A percentile compares a stretch with the other conserved stretches of the same genome.
Evolutionary conservation across 2,113 vertebrate genomes (phyloP).

Genomic region (Trinectes maculatus): DNA sequence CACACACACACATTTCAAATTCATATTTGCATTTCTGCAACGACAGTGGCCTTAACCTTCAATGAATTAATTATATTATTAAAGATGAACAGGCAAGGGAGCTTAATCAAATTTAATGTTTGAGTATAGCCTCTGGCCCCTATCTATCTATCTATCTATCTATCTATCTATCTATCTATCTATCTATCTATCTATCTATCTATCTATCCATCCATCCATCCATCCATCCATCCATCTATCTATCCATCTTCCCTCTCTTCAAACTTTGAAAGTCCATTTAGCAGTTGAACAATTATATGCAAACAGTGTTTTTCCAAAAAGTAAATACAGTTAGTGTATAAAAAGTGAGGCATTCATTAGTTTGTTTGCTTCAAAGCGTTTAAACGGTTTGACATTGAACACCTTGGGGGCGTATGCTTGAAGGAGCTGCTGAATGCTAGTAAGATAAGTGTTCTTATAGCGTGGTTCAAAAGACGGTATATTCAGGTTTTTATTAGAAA

Average conservation of each 20-base stretch:
- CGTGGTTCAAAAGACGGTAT: no score
- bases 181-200: conserved; percentile 15
- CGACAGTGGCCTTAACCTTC: conserved; percentile 59
- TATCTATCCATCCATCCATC: conserved; percentile 16
- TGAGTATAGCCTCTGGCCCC: conserved; percentile 21
- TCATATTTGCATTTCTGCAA: conserved; percentile 32
- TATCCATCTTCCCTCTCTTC: no score
- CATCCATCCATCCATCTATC: conserved; percentile 29
- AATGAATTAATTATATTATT: conserved; percentile 59
- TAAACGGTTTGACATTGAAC: no score
- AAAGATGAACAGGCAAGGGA: conserved; percentile 39
- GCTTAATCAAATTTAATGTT: conserved; percentile 45
- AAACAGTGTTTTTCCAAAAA: no score
- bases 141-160: conserved; percentile 19
- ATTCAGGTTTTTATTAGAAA: no score
- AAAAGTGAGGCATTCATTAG: conserved; percentile 3
- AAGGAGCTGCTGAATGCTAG: no score
- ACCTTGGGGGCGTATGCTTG: no score
- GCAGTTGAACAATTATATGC: background rate
- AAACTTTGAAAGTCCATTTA: background rate
- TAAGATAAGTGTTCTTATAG: no score
- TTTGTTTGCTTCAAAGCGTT: no score
- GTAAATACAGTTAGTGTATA: no score
- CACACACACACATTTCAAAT: conserved; percentile 7
- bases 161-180: conserved; percentile 27